Conservation (phyloP, 1,140 invertebrate genomes). For the Aphaenogaster ashmeadi region DNA sequence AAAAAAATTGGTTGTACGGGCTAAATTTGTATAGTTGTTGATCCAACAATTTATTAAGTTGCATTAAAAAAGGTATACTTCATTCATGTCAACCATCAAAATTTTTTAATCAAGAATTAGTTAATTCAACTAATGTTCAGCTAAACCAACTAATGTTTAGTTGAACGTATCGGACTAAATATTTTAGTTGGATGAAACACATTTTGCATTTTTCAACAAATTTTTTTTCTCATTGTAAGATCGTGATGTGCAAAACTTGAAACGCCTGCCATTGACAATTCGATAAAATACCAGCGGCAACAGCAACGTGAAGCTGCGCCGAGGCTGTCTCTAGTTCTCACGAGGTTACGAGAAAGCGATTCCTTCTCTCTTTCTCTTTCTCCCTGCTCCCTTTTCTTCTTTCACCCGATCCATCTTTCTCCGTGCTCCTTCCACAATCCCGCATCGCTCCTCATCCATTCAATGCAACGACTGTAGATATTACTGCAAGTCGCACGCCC, state of each 20-base stretch:
- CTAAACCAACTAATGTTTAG: too few relatives aligned
- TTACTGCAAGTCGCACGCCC: conserved; percentile 19
- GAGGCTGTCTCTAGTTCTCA: conserved; percentile 80
- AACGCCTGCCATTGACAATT: conserved; percentile 50
- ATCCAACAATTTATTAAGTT: too few relatives aligned
- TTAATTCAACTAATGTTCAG: too few relatives aligned
- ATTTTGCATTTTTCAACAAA: too few relatives aligned
- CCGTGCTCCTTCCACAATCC: conserved; percentile 39
- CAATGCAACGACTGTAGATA: conserved; percentile 7
- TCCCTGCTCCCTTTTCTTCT: conserved; percentile 4
- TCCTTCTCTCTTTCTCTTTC: conserved; percentile 50
- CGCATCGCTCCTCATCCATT: conserved; percentile 49
- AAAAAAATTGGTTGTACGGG: too few relatives aligned
- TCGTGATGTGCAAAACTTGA: not conserved
- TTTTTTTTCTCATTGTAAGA: not conserved
- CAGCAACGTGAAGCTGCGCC: conserved; percentile 62
- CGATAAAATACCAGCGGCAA: conserved; percentile 59
- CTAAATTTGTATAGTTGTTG: too few relatives aligned
- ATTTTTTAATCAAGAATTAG: too few relatives aligned
- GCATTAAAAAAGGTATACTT: too few relatives aligned
- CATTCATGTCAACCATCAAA: too few relatives aligned
- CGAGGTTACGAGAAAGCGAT: conserved; percentile 82
- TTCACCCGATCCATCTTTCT: conserved; percentile 57
- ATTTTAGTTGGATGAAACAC: too few relatives aligned
- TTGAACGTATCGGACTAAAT: too few relatives aligned